A percentile compares a stretch with the other conserved stretches of the same genome.
phyloP scores from a whole-genome alignment of 2,797 vertebrate species.

The Strix occidentalis region DNA sequence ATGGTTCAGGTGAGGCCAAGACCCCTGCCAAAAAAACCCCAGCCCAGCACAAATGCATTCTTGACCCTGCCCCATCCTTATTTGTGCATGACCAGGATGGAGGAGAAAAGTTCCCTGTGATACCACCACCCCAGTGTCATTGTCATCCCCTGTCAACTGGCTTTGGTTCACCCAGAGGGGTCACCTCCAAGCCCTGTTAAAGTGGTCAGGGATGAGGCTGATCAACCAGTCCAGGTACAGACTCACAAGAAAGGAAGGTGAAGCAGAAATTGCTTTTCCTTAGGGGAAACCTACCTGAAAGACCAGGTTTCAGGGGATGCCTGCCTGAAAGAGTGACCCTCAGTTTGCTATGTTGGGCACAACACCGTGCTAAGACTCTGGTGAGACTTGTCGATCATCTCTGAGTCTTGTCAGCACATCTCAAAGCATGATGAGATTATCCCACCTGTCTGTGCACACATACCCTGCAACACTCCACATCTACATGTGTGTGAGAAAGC shows the following conservation, averaged over 20 bases:
- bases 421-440: background rate
- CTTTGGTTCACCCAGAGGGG: background rate
- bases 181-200: background rate
- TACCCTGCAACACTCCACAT: background rate
- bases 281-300: background rate
- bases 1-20: background rate
- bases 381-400: background rate
- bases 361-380: background rate
- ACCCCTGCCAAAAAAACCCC: background rate
- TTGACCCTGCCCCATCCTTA: no score
- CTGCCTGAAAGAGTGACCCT: background rate
- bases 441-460: background rate
- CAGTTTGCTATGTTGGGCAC: background rate
- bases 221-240: background rate
- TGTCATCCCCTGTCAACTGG: rapidly evolving
- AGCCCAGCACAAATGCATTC: background rate
- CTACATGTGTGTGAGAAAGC: background rate
- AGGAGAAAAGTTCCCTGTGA: background rate
- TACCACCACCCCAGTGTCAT: rapidly evolving
- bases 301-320: background rate
- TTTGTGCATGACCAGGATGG: background rate
- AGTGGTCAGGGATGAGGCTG: background rate
- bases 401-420: background rate
- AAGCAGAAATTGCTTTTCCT: background rate
- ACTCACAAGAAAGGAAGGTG: background rate